Conservation (phyloP, 2,888 invertebrate species). For the Drosophila imparisetae region DNA sequence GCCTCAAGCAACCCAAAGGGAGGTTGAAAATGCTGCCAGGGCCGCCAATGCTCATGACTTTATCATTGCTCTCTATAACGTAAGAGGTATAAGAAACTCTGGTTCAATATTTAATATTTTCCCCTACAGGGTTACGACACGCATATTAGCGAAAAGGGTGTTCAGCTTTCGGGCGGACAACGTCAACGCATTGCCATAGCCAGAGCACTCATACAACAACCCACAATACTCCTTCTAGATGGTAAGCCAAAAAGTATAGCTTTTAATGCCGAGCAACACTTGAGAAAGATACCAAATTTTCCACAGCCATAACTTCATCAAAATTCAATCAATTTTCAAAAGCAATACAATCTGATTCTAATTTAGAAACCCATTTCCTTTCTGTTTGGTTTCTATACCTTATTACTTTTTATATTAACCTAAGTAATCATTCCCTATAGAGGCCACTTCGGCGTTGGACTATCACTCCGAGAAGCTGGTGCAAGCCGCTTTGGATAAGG, state of each 20-base stretch:
- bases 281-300: background rate
- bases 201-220: conserved; percentile 90
- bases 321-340: background rate
- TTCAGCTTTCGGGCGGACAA: conserved; percentile 92
- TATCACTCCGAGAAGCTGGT: conserved; percentile 91
- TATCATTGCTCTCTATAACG: conserved; percentile 89
- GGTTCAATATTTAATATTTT: background rate
- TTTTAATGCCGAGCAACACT: background rate
- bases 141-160: conserved; percentile 91
- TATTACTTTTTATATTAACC: background rate
- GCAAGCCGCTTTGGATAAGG: conserved; percentile 91
- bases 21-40: conserved; percentile 89
- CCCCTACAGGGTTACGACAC: conserved; percentile 89
- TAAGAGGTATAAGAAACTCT: conserved; percentile 73
- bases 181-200: conserved; percentile 92
- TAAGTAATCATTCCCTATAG: conserved; percentile 74
- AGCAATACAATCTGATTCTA: background rate
- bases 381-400: background rate
- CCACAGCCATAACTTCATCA: background rate
- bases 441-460: conserved; percentile 93
- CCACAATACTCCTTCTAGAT: conserved; percentile 90
- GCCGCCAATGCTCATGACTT: conserved; percentile 91
- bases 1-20: conserved; percentile 88
- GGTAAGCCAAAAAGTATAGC: conserved; percentile 23
- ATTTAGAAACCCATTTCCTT: background rate